Evolutionary conservation across 2,113 vertebrate genomes (phyloP), one percentile per base, ranked within the genome.

Genomic region (Varanus salvator): DNA sequence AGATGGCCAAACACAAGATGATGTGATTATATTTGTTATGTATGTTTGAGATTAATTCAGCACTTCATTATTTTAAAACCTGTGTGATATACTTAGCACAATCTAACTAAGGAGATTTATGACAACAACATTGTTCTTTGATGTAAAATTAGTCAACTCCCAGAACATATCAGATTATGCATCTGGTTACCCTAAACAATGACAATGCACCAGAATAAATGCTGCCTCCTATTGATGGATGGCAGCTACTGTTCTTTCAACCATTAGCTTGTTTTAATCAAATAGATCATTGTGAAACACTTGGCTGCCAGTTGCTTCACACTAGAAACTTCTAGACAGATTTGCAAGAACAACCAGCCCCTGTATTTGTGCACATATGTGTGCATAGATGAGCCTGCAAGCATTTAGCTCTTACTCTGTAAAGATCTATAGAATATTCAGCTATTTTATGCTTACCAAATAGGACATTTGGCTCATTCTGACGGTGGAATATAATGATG

Each of bases 11-110:
- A 93, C 87, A 87, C 88, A 90, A 82, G 85, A 85, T 96, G 92
- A 97, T 97, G 95, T 89, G 87, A 93, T 98, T 97, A 96, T 71
- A 57, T 95, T 93, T 95, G 92, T 93, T 94, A 82, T 88, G 90
- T 94, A 94, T 95, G 89, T 93, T 69, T 89, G 90, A 93, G 97
- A 97, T 98, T 96, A 97, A 97, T 97, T 97, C 96, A 96, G 93
- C 96, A 95, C 92, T 97, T 96, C 82, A 87, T 94, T 92, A 90
- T 84, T 21, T 52, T 88, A 76, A 34, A 34, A 76, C n/a, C 74
- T 38, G 25, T 34, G 14, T 93, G 85, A 92, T 94, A 93, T 94
- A 94, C 83, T 86, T 93, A 93, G 92, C 44, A 0, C 50, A 90
- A 90, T 90, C 85, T 90, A 92, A 82, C 81, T 92, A 92, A 92